These are phyloP conservation scores for Lasiurus cinereus DNA, from an alignment of 2,113 vertebrate species.

Conservation along the genomic window DNA sequence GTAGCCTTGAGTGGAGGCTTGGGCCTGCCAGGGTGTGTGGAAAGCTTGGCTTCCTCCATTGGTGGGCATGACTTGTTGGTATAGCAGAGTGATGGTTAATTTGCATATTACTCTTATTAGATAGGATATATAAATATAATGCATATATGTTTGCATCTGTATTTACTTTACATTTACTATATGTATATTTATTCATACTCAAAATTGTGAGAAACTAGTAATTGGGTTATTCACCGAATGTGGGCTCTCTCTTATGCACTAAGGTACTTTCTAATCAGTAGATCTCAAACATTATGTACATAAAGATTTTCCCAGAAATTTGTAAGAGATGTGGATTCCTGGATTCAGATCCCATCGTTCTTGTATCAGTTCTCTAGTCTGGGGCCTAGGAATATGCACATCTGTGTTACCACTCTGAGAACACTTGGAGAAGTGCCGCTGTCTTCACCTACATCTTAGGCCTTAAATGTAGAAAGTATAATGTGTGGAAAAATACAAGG, in stretches of 20 bases:
- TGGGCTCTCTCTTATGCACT: neutral
- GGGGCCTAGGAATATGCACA: neutral
- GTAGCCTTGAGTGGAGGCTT: too few relatives aligned
- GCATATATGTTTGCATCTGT: neutral
- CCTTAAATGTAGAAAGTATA: neutral
- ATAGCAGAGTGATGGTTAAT: too few relatives aligned
- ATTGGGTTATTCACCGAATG: neutral
- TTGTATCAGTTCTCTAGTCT: neutral
- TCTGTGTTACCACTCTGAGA: neutral
- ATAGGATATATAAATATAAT: neutral
- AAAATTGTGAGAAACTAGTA: neutral
- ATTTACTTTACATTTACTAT: neutral
- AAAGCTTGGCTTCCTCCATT: too few relatives aligned
- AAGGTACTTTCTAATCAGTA: neutral
- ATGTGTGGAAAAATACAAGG: neutral
- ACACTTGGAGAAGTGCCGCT: neutral
- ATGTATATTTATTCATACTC: neutral
- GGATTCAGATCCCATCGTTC: neutral
- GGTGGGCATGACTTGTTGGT: too few relatives aligned
- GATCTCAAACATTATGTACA: neutral
- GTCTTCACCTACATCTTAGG: neutral
- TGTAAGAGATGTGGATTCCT: neutral
- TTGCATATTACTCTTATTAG: too few relatives aligned
- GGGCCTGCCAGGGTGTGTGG: too few relatives aligned
- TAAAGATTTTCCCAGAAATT: neutral